Percentiles rank a stretch among this genome's conserved stretches.
phyloP scores from a whole-genome alignment of 1,140 invertebrate species.

The Panagrolaimus sp. region DNA sequence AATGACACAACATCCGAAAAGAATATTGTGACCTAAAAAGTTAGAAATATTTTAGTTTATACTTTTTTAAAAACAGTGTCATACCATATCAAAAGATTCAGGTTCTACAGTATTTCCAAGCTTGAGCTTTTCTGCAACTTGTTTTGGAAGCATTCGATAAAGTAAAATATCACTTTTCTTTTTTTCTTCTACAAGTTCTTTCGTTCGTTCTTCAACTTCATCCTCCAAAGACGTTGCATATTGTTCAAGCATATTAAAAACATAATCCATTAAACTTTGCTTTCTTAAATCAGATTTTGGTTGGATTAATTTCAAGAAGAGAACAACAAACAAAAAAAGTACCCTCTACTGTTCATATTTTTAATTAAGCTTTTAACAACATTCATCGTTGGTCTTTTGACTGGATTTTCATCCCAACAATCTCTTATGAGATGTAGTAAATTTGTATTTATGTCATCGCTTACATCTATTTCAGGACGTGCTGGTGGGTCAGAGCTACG shows the following conservation, averaged over 20 bases:
- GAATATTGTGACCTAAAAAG: constrained; percentile 92
- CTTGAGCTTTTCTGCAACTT: constrained; percentile 67
- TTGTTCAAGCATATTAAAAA: constrained; percentile 78
- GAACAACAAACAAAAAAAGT: not conserved
- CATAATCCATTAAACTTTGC: constrained; percentile 78
- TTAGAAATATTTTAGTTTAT: too few relatives aligned
- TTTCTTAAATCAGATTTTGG: constrained; percentile 63
- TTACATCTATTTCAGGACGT: constrained; percentile 16
- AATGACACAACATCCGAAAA: constrained; percentile 98
- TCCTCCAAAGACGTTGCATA: constrained; percentile 75
- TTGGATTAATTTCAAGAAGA: constrained; percentile 11
- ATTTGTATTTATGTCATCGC: constrained; percentile 24
- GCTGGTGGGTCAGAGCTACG: constrained; percentile 12
- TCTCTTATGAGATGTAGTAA: constrained; percentile 31
- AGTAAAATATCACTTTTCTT: constrained; percentile 87
- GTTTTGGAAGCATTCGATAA: constrained; percentile 78
- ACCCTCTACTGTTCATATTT: constrained; percentile 39
- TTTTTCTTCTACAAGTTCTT: constrained; percentile 86
- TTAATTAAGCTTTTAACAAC: constrained; percentile 64
- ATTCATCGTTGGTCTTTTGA: constrained; percentile 79
- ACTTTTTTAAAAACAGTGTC: too few relatives aligned
- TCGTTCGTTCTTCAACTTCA: constrained; percentile 82
- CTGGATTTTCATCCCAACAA: constrained; percentile 72
- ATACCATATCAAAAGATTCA: constrained; percentile 82
- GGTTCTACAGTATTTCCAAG: constrained; percentile 82